phyloP scores from a whole-genome alignment of 2,113 vertebrate species.

The Triplophysa rosa region DNA sequence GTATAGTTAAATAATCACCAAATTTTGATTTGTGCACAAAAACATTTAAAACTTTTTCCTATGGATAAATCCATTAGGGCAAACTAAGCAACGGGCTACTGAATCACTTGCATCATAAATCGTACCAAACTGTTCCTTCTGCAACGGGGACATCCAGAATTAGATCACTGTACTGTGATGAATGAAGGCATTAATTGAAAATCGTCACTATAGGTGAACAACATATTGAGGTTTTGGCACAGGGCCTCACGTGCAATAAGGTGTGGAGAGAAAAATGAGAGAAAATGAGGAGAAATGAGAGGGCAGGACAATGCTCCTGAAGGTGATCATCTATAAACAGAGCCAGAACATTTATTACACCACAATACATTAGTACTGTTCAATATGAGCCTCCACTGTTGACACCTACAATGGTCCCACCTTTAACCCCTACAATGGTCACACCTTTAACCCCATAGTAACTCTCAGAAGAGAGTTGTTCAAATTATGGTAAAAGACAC shows the following conservation, averaged over 20 bases:
- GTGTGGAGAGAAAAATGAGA: slow-evolving; percentile 54
- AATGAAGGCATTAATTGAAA: slow-evolving; percentile 68
- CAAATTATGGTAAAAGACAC: too few relatives aligned
- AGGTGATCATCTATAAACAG: slow-evolving; percentile 48
- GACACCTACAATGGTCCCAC: too few relatives aligned
- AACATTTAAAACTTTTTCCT: neutral
- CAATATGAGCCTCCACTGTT: too few relatives aligned
- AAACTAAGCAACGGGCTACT: neutral
- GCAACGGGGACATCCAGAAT: slow-evolving; percentile 51
- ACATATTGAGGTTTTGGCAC: slow-evolving; percentile 54
- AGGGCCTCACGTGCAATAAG: slow-evolving; percentile 53
- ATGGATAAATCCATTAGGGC: slow-evolving; percentile 24
- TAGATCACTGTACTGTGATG: slow-evolving; percentile 54
- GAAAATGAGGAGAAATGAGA: slow-evolving; percentile 33
- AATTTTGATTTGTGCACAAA: neutral
- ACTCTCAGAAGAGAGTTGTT: too few relatives aligned
- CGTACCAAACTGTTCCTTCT: slow-evolving; percentile 32
- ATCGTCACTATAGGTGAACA: slow-evolving; percentile 63
- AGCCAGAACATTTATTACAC: neutral
- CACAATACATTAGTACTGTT: too few relatives aligned
- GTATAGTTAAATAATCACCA: too few relatives aligned
- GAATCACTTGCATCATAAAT: slow-evolving; percentile 28
- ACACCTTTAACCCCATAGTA: too few relatives aligned
- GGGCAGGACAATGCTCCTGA: slow-evolving; percentile 47
- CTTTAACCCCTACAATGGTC: too few relatives aligned